phyloP scores from a whole-genome alignment of 2,888 invertebrate genomes.

The Orchestes rusci region DNA sequence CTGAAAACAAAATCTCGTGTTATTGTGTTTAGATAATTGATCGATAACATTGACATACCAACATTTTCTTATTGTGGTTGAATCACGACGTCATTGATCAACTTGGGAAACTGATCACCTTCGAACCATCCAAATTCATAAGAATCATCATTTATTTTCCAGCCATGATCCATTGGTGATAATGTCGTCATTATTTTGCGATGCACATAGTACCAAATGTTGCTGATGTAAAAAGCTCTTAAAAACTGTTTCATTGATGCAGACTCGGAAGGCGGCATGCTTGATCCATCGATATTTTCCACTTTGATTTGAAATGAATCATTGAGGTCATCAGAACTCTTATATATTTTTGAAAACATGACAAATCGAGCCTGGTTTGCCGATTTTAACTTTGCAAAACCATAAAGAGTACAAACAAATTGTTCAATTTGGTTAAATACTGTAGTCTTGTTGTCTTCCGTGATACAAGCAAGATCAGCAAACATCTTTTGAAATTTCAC shows the following conservation, averaged over 20 bases:
- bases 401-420: slow-evolving; percentile 9
- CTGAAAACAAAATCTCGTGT: too few species aligned
- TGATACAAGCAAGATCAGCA: slow-evolving; percentile 9
- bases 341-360: slow-evolving; percentile 6
- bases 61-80: slow-evolving; percentile 11
- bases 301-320: slow-evolving; percentile 10
- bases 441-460: slow-evolving; percentile 8
- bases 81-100: background rate
- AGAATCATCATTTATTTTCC: slow-evolving; percentile 4
- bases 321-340: slow-evolving; percentile 7
- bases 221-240: slow-evolving; percentile 5
- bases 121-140: slow-evolving; percentile 12
- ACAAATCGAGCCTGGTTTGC: slow-evolving; percentile 14
- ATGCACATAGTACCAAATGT: slow-evolving; percentile 9
- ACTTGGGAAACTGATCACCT: slow-evolving; percentile 11
- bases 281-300: slow-evolving; percentile 10
- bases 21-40: too few species aligned
- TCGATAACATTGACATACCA: too few species aligned
- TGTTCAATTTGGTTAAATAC: slow-evolving; percentile 10
- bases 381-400: slow-evolving; percentile 11
- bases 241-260: slow-evolving; percentile 9
- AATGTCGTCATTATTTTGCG: slow-evolving; percentile 4
- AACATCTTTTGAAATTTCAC: slow-evolving; percentile 12
- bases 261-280: slow-evolving; percentile 8
- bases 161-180: slow-evolving; percentile 7